These are phyloP conservation scores for Alaudala cheleensis DNA, from an alignment of 2,113 vertebrate species.

Conservation along the genomic window DNA sequence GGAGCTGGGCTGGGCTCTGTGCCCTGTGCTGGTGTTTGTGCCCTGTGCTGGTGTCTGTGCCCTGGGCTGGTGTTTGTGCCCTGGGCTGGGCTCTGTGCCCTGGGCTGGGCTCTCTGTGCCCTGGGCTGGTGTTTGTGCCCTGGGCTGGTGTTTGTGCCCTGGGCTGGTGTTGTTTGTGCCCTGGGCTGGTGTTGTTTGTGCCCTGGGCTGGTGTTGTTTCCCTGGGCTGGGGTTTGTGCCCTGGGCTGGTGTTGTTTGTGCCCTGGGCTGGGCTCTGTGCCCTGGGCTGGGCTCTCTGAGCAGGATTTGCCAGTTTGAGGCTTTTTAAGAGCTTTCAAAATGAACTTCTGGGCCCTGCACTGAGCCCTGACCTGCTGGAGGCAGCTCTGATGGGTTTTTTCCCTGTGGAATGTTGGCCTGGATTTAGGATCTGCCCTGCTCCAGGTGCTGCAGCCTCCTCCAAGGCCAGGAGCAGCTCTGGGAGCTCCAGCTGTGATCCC, in stretches of 20 bases:
- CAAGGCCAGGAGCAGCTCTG: fast-evolving
- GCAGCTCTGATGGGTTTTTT: neutral
- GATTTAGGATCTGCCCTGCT: neutral
- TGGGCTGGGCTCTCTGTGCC: neutral
- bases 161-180: neutral
- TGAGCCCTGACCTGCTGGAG: neutral
- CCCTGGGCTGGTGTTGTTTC: neutral
- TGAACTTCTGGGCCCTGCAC: neutral
- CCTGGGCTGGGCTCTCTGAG: neutral
- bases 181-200: neutral
- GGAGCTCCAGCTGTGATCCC: neutral
- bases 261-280: neutral
- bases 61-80: too few relatives aligned
- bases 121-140: too few relatives aligned
- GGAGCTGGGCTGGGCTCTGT: neutral
- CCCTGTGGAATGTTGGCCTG: neutral
- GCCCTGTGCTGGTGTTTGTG: neutral
- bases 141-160: neutral
- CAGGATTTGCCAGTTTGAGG: neutral
- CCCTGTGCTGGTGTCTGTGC: neutral
- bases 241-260: neutral
- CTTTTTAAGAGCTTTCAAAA: neutral
- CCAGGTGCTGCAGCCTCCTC: neutral
- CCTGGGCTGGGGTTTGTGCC: neutral
- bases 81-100: neutral